Evolutionary conservation across 2,888 invertebrate genomes (phyloP), one percentile per base, ranked within the genome.

Genomic region (Nemapogon koenigi): DNA sequence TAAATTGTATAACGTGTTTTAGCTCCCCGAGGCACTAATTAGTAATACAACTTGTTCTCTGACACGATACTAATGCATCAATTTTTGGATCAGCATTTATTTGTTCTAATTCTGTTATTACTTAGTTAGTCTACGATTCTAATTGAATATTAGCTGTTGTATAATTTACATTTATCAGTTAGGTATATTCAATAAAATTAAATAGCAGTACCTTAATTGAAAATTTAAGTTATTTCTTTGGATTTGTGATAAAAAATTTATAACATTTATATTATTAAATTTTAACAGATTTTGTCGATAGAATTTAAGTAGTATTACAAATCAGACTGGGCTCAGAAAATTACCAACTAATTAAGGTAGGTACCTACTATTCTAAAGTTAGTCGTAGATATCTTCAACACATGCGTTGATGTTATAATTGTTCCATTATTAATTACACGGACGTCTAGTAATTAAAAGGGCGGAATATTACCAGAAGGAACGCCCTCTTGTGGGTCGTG

Each of bases 371-470:
- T n/a, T n/a, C n/a, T n/a, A n/a, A n/a, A n/a, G n/a, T n/a, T n/a
- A n/a, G n/a, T n/a, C n/a, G n/a, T n/a, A 40, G 40, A 40, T 44
- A 46, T 46, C 56, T 63, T 56, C 55, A 60, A 62, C 59, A 59
- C 55, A 61, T 22, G 62, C 59, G 63, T 64, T 64, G 67, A 70
- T 73, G 63, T 68, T 70, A 68, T 70, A 72, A 72, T 73, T 69
- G 65, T 68, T 61, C 62, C 62, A 67, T 66, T 69, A 70, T 71
- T 73, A 71, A 71, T 72, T 70, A 72, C 69, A 62, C 57, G 57
- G 52, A 51, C 57, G 60, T 55, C 62, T 63, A 59, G 64, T 65
- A 60, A 66, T 72, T 67, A 68, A 68, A 59, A 63, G 69, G 72
- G 71, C 67, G 69, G 67, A 63, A 65, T 68, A 65, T 67, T 63